phyloP scores from a whole-genome alignment of 2,797 vertebrate species.

The Gouania willdenowi region DNA sequence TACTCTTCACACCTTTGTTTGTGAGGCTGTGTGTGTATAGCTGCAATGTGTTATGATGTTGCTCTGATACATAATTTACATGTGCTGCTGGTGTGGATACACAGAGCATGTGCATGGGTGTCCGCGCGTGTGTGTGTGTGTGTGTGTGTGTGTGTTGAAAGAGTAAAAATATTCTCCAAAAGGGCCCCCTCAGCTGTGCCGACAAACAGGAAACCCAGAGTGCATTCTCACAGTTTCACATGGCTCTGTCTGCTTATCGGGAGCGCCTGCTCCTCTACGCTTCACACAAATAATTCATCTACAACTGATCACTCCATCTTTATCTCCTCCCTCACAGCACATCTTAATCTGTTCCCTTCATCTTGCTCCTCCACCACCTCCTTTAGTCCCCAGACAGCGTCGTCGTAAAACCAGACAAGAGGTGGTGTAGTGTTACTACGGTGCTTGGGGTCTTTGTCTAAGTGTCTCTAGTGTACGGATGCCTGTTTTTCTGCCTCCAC shows the following conservation, averaged over 20 bases:
- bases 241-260: constrained; percentile 37
- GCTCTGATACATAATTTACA: too few relatives aligned
- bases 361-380: constrained; percentile 9
- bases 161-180: constrained; percentile 42
- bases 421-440: constrained; percentile 50
- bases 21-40: too few relatives aligned
- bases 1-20: too few relatives aligned
- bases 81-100: constrained; percentile 10
- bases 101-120: too few relatives aligned
- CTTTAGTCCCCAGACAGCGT: constrained; percentile 35
- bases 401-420: constrained; percentile 34
- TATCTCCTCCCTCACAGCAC: constrained; percentile 6
- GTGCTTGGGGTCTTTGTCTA: constrained; percentile 30
- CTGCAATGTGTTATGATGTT: too few relatives aligned
- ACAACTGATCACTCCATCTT: constrained; percentile 15
- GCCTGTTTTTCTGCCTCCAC: constrained; percentile 39
- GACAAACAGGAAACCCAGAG: constrained; percentile 69
- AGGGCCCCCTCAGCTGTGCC: constrained; percentile 59
- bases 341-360: constrained; percentile 17
- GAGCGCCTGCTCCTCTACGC: constrained; percentile 11
- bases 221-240: constrained; percentile 55
- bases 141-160: constrained; percentile 24
- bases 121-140: constrained; percentile 10
- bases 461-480: constrained; percentile 38
- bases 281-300: constrained; percentile 11